These are phyloP conservation scores for Gryllus bimaculatus DNA, from an alignment of 1,140 invertebrate species.

Conservation along the genomic window DNA sequence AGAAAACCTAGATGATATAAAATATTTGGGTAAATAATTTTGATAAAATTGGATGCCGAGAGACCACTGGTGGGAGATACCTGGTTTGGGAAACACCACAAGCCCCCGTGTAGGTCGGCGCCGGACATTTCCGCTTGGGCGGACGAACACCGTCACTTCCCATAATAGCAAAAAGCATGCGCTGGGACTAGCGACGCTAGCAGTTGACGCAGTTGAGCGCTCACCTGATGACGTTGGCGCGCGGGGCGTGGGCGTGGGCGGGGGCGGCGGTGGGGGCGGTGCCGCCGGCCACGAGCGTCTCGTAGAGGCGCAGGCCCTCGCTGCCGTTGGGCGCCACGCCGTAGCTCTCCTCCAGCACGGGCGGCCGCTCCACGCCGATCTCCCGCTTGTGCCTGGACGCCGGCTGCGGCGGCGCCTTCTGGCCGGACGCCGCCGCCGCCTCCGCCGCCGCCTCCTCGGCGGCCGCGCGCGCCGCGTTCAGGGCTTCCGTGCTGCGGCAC, in stretches of 20 bases:
- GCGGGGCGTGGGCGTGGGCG: neutral
- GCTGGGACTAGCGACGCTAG: too few species aligned
- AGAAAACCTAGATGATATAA: too few species aligned
- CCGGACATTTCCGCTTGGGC: too few species aligned
- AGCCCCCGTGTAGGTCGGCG: too few species aligned
- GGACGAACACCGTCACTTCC: too few species aligned
- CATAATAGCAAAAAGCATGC: too few species aligned
- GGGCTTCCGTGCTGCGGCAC: neutral
- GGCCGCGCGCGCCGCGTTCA: neutral
- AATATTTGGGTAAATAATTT: too few species aligned
- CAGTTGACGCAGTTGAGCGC: too few species aligned
- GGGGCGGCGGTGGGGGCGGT: neutral
- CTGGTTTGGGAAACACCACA: too few species aligned
- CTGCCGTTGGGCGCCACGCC: neutral
- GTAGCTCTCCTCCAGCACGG: neutral
- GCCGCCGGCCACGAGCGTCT: neutral
- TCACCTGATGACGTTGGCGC: neutral
- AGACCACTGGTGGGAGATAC: too few species aligned
- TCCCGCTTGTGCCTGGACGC: neutral
- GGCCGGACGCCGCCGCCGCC: too few species aligned
- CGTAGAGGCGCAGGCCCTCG: slow-evolving; percentile 8
- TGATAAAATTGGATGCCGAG: too few species aligned
- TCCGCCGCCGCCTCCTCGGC: neutral
- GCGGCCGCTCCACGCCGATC: neutral
- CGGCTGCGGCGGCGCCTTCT: neutral